Conservation (phyloP, 2,113 vertebrate genomes). For the Notiomystis cincta region DNA sequence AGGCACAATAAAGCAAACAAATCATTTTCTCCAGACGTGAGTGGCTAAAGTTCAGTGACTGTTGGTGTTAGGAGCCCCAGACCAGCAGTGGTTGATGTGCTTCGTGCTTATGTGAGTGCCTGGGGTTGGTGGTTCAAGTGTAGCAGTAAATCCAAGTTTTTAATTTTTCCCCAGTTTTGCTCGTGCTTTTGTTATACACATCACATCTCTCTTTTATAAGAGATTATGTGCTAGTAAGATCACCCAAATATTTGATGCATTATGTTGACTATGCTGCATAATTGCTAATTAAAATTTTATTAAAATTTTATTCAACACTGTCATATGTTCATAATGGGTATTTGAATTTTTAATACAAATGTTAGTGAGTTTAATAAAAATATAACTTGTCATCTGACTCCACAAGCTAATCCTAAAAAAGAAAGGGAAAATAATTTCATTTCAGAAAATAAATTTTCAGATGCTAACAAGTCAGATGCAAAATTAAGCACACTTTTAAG, state of each 20-base stretch:
- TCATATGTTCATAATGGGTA: not conserved
- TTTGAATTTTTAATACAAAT: not conserved
- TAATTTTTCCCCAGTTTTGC: not conserved
- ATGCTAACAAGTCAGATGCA: not conserved
- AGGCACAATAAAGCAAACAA: constrained; percentile 7
- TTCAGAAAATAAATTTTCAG: not conserved
- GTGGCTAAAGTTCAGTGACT: not conserved
- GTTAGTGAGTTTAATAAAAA: not conserved
- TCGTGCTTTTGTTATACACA: not conserved
- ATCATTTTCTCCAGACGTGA: not conserved
- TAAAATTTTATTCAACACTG: not conserved
- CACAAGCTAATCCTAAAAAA: not conserved
- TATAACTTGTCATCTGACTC: not conserved
- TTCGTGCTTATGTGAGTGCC: not conserved
- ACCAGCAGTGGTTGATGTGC: not conserved
- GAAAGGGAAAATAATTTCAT: not conserved
- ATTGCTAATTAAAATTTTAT: not conserved
- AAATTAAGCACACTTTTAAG: not conserved
- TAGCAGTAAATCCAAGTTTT: not conserved
- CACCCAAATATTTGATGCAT: not conserved
- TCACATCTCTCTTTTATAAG: not conserved
- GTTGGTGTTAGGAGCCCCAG: not conserved
- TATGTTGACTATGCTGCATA: not conserved
- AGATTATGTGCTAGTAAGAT: not conserved
- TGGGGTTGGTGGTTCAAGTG: not conserved